Conservation (phyloP, 1,140 invertebrate species). For the Drosophila nannoptera region DNA sequence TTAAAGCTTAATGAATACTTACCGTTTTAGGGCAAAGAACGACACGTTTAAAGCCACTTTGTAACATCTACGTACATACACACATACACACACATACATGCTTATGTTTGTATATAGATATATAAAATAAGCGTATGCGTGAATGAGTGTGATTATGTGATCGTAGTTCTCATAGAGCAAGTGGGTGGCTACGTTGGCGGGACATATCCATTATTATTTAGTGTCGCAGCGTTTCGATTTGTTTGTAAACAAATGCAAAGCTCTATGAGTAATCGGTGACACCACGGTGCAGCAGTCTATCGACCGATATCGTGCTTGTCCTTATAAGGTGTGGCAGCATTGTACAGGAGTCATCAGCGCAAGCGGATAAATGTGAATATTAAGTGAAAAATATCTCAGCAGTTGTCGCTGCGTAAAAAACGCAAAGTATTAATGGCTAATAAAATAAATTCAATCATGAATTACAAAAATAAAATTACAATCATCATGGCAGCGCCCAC, state of each 20-base stretch:
- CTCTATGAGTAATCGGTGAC: constrained; percentile 58
- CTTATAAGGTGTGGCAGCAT: constrained; percentile 28
- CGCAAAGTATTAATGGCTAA: constrained; percentile 21
- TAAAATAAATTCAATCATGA: constrained; percentile 71
- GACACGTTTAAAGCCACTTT: constrained; percentile 37
- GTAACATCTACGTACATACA: constrained; percentile 35
- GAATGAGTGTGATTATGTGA: constrained; percentile 4
- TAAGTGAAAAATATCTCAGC: constrained; percentile 18
- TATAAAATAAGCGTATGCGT: neutral
- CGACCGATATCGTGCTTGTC: constrained; percentile 31
- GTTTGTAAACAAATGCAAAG: constrained; percentile 70
- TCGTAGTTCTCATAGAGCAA: neutral
- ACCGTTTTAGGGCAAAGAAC: constrained; percentile 60
- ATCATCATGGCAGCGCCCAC: constrained; percentile 65
- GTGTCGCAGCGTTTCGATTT: constrained; percentile 36
- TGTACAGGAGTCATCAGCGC: constrained; percentile 30
- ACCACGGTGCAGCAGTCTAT: constrained; percentile 19
- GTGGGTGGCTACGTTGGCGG: constrained; percentile 49
- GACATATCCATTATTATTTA: constrained; percentile 26
- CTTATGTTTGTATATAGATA: neutral
- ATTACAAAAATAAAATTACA: constrained; percentile 73
- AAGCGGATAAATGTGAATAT: constrained; percentile 9
- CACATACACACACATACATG: no score
- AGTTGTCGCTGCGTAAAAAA: constrained; percentile 28
- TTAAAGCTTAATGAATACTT: constrained; percentile 46